Evolutionary conservation across 2,888 invertebrate genomes (phyloP), one percentile per base, ranked within the genome.

Genomic region (Cyrtodaria siliqua): DNA sequence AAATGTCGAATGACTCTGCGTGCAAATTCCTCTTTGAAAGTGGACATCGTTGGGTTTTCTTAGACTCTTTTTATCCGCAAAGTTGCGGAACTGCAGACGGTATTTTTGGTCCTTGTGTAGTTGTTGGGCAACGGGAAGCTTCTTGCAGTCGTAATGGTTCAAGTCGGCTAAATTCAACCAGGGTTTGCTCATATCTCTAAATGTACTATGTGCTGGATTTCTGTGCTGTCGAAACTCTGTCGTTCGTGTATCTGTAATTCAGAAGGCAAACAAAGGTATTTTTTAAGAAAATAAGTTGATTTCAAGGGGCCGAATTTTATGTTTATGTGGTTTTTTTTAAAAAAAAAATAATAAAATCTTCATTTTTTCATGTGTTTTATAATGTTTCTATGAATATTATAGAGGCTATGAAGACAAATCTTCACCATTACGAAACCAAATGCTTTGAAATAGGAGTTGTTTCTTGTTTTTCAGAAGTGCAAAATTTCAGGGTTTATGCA

Each of bases 121-220:
- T 55, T 80, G 80, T 24, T 77, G 73, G 2, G 68, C 73, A 38
- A 80, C 74, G 27, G 73, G 66, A 18, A 72, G 47, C 55, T 70
- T 56, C n/a, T 59, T 55, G 50, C 66, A 79, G 27, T 70, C 56
- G 40, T 66, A 57, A 56, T 72, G 57, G 23, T 64, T 70, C 18
- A 80, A 67, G 50, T 80, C 80, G 23, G 76, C 76, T 18, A 80
- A 73, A 61, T 80, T 80, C 64, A 80, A 59, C 76, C 76, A 80
- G 8, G 76, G 76, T 47, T 68, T 69, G 16, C 26, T 44, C 6
- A 57, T 52, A 33, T 74, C 76, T 18, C 8, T 27, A 26, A 49
- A 61, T 6, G 80, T 77, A 42, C 79, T 80, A 40, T 76, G 64
- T n/a, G 60, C 44, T 16, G 67, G 79, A 20, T 53, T 33, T 27